Conservation (phyloP, 1,140 invertebrate species). For the Drosophila prosaltans region DNA sequence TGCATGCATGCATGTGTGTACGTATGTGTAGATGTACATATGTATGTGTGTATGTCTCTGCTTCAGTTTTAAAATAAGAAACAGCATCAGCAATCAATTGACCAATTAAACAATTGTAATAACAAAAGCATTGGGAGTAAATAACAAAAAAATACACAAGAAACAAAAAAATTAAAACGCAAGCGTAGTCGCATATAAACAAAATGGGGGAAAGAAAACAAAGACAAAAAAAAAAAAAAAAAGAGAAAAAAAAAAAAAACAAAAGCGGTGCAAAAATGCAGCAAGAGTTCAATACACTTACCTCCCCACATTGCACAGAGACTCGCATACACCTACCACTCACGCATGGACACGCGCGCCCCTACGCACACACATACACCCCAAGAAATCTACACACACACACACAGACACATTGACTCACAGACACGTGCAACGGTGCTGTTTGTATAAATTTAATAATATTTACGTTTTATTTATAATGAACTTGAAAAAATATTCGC, state of each 20-base stretch:
- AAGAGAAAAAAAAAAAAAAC: constrained; percentile 28
- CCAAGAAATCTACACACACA: constrained; percentile 19
- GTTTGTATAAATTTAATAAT: constrained; percentile 79
- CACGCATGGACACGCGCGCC: constrained; percentile 28
- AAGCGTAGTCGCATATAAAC: constrained; percentile 29
- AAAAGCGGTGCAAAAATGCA: constrained; percentile 74
- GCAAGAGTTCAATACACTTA: constrained; percentile 77
- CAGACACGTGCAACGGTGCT: constrained; percentile 48
- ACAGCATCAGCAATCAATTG: constrained; percentile 14
- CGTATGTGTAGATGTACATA: background rate
- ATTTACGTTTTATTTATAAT: constrained; percentile 80
- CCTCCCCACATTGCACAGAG: constrained; percentile 19
- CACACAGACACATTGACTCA: constrained; percentile 15
- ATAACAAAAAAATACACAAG: background rate
- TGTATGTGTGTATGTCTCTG: background rate
- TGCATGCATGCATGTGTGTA: no score
- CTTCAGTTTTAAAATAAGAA: constrained; percentile 21
- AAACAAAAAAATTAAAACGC: constrained; percentile 30
- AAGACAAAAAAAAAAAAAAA: constrained; percentile 29
- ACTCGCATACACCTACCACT: constrained; percentile 33
- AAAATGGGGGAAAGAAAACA: constrained; percentile 16
- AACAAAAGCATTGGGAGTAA: constrained; percentile 42
- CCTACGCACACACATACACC: constrained; percentile 35
- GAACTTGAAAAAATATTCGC: constrained; percentile 70
- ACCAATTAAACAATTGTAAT: constrained; percentile 48